phyloP scores from a whole-genome alignment of 2,888 invertebrate genomes.

The Chydorus sphaericus region DNA sequence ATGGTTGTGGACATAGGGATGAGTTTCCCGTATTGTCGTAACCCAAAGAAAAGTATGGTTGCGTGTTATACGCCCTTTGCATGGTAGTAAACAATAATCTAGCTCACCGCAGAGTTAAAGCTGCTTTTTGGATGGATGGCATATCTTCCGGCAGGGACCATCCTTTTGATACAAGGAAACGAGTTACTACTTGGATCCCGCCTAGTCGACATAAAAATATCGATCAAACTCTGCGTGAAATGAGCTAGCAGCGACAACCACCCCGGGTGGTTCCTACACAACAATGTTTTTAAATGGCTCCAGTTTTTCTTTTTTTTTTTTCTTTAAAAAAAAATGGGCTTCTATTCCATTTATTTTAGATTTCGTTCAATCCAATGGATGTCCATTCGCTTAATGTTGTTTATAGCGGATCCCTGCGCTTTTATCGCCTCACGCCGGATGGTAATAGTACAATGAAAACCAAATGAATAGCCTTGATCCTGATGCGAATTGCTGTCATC shows the following conservation, averaged over 20 bases:
- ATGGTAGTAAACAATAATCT: neutral
- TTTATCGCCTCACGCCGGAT: constrained; percentile 10
- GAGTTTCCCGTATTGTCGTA: too few species aligned
- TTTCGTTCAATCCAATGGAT: constrained; percentile 10
- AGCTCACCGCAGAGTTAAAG: neutral
- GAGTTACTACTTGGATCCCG: neutral
- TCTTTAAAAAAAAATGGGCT: neutral
- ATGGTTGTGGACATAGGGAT: too few species aligned
- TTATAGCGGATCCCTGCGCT: constrained; percentile 8
- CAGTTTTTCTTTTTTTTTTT: neutral
- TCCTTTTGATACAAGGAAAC: neutral
- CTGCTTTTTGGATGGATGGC: neutral
- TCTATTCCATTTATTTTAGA: neutral
- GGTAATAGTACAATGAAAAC: neutral
- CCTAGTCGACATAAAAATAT: too few species aligned
- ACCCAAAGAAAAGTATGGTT: too few species aligned
- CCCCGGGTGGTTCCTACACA: neutral
- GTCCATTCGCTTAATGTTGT: neutral
- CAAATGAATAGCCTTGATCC: neutral
- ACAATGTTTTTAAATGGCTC: neutral
- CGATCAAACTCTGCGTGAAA: neutral
- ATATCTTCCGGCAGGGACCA: neutral
- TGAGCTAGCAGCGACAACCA: neutral
- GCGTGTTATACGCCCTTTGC: neutral
- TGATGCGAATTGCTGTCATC: neutral